Evolutionary conservation across 2,113 vertebrate genomes (phyloP), one percentile per base, ranked within the genome.

Genomic region (Garra rufa): DNA sequence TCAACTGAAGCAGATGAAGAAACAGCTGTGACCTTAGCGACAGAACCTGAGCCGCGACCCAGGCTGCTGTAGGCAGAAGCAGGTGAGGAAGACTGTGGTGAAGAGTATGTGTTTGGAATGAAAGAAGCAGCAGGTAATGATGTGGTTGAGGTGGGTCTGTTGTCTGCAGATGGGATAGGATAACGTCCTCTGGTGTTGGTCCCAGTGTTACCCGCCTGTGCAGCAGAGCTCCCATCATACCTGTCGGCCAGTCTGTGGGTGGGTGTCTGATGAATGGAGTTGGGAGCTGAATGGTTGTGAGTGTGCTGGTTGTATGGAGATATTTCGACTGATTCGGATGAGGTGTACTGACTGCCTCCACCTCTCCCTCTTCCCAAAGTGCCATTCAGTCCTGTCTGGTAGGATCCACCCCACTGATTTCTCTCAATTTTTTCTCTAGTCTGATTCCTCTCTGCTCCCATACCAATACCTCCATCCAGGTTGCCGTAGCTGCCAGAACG

Each of bases 171-270:
- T 44, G 95, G 89, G 92, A 86, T 91, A 89, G 21, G 93, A 92
- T 90, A 76, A 1, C 91, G 83, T 24, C 93, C 95, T 15, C 93
- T 92, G 30, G 87, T 88, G 28, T 93, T 94, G 26, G 90, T 89
- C 24, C 91, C 87, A 48, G 86, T 82, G 76, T 83, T 86, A 2
- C n/a, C 43, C 3, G 15, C 52, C 11, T 88, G 76, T 34, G 28
- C 43, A 9, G 41, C 48, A 3, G 48, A 63, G 43, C 61, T 88
- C 26, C 90, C 80, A 6, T 96, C 94, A 26, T 96, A 97, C 41
- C 94, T 95, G 88, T 87, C 93, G 81, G 95, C 95, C 19, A 95
- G 92, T 0, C 94, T 94, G 88, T 95, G 95, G 88, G 96, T 93
- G 0, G 95, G 92, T 0, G 89, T 93, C 3, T 93, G 91, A 0